Percentiles rank a stretch among this genome's conserved stretches.
These are phyloP conservation scores for Chelmon rostratus DNA, from an alignment of 2,797 vertebrate genomes.

Conservation along the genomic window DNA sequence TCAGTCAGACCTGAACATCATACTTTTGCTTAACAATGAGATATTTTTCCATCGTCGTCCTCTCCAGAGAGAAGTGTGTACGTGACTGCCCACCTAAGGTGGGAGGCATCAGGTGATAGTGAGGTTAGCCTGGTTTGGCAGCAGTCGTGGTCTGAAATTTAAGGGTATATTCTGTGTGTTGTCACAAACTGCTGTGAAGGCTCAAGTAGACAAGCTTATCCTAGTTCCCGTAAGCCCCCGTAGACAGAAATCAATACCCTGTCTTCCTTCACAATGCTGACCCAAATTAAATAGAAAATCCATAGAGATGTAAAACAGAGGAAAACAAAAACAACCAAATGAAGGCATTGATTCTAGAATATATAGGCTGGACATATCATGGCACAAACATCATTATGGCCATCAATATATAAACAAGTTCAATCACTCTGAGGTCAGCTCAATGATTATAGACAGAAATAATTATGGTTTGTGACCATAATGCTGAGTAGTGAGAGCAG, in stretches of 20 bases:
- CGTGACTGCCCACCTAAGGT: slow-evolving; percentile 58
- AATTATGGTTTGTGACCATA: slow-evolving; percentile 55
- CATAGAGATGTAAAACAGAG: slow-evolving; percentile 82
- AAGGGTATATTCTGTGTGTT: slow-evolving; percentile 62
- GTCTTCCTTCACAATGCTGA: slow-evolving; percentile 81
- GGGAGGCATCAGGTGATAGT: slow-evolving; percentile 54
- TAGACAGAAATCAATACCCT: slow-evolving; percentile 83
- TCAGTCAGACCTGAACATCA: slow-evolving; percentile 52
- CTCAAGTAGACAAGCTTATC: slow-evolving; percentile 75
- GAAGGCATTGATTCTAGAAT: slow-evolving; percentile 74
- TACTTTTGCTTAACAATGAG: slow-evolving; percentile 65
- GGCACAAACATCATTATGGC: slow-evolving; percentile 67
- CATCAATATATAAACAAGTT: slow-evolving; percentile 61
- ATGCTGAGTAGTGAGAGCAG: slow-evolving; percentile 27
- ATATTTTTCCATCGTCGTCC: slow-evolving; percentile 44
- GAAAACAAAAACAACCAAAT: slow-evolving; percentile 80
- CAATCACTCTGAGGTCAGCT: slow-evolving; percentile 60
- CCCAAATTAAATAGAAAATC: slow-evolving; percentile 87
- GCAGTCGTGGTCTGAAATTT: slow-evolving; percentile 69
- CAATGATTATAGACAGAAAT: slow-evolving; percentile 52
- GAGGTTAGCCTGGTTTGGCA: slow-evolving; percentile 60
- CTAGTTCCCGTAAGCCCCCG: slow-evolving; percentile 76
- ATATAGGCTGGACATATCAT: slow-evolving; percentile 64
- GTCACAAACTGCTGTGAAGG: slow-evolving; percentile 75
- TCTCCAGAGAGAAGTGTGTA: slow-evolving; percentile 41